A percentile compares a stretch with the other conserved stretches of the same genome.
Conservation (phyloP, 2,797 vertebrate genomes). For the Prunella strophiata region DNA sequence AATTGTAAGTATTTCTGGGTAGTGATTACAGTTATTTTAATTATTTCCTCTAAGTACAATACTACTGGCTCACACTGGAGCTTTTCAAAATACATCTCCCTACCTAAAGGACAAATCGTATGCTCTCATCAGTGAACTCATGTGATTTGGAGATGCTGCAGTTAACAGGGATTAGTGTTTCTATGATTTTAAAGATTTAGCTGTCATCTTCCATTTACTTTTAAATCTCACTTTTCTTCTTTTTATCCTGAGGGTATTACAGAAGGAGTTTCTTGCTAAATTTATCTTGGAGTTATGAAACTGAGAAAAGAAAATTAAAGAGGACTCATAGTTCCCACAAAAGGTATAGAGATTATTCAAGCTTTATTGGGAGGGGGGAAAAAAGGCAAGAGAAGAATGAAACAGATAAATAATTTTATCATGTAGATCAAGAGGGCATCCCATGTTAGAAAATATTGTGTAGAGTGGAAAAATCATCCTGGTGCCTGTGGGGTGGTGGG, state of each 20-base stretch:
- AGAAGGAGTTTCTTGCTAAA: slow-evolving; percentile 36
- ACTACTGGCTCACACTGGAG: neutral
- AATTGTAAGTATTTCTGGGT: slow-evolving; percentile 56
- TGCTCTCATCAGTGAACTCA: neutral
- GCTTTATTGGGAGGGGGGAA: neutral
- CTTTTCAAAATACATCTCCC: neutral
- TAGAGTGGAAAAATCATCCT: neutral
- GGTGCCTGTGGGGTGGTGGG: neutral
- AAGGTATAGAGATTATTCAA: neutral
- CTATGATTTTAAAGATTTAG: slow-evolving; percentile 39
- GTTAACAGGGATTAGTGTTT: slow-evolving; percentile 34
- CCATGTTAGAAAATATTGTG: neutral
- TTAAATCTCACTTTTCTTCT: slow-evolving; percentile 25
- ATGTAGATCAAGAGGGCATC: neutral
- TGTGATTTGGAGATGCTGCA: slow-evolving; percentile 19
- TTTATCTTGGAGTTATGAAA: slow-evolving; percentile 42
- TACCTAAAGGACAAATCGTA: neutral
- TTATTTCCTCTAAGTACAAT: slow-evolving; percentile 27
- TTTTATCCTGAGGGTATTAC: slow-evolving; percentile 40
- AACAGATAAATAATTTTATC: neutral
- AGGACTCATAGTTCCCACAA: neutral
- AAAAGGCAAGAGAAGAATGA: neutral
- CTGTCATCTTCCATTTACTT: slow-evolving; percentile 58
- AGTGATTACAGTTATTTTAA: slow-evolving; percentile 54
- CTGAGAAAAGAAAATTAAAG: slow-evolving; percentile 14